A percentile compares a stretch with the other conserved stretches of the same genome.
phyloP scores from a whole-genome alignment of 2,113 vertebrate genomes.

The Podocnemis expansa region DNA sequence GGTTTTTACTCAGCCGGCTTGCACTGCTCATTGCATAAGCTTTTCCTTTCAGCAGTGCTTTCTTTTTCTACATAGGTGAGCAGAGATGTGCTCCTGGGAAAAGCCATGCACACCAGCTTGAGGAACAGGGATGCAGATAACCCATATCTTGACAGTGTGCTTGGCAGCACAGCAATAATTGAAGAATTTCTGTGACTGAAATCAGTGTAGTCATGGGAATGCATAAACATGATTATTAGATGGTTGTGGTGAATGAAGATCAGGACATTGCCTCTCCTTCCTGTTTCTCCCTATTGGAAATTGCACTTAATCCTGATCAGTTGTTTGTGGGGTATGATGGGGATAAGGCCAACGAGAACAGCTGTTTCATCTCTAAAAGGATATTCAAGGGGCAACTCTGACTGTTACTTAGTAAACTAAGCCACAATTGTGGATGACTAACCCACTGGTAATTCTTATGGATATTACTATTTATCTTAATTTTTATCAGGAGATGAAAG shows the following conservation, averaged over 20 bases:
- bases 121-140: not conserved
- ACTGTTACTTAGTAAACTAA: not conserved
- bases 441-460: constrained; percentile 40
- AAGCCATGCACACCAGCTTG: not conserved
- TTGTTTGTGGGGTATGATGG: not conserved
- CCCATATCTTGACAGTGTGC: not conserved
- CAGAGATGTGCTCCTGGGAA: not conserved
- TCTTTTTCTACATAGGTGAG: not conserved
- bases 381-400: not conserved
- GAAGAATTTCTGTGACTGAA: not conserved
- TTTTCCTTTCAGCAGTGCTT: not conserved
- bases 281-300: not conserved
- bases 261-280: rapidly evolving
- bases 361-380: constrained; percentile 6
- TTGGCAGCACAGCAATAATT: not conserved
- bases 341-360: not conserved
- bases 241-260: not conserved
- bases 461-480: constrained; percentile 36
- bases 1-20: not conserved
- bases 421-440: constrained; percentile 47
- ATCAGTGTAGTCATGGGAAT: not conserved
- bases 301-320: not conserved
- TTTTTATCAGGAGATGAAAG: constrained; percentile 33
- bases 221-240: not conserved
- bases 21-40: not conserved